Evolutionary conservation across 2,113 vertebrate species (phyloP).

Genomic region (Apaloderma vittatum): DNA sequence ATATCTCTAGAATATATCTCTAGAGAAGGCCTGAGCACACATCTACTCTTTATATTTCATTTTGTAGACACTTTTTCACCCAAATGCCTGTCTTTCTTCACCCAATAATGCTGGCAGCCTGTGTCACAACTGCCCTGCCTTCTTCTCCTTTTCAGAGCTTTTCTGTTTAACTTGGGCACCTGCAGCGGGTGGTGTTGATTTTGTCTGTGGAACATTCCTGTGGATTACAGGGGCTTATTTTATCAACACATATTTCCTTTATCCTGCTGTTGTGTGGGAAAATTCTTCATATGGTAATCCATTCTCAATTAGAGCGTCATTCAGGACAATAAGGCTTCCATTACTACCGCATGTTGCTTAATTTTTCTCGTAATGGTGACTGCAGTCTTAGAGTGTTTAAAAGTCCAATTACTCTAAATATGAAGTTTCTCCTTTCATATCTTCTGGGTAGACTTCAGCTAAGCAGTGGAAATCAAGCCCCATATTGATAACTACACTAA

Average conservation of each 20-base stretch:
- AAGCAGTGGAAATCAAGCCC: neutral
- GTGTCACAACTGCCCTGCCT: neutral
- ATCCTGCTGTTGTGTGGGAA: neutral
- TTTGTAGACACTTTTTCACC: neutral
- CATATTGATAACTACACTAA: neutral
- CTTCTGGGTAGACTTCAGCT: neutral
- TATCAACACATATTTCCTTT: neutral
- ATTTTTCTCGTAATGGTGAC: neutral
- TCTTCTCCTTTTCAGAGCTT: neutral
- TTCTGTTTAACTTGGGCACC: neutral
- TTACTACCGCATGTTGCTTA: neutral
- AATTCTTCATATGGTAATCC: neutral
- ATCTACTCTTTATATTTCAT: neutral
- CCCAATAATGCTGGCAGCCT: neutral
- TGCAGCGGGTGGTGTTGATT: neutral
- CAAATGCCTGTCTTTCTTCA: neutral
- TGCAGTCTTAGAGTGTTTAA: neutral
- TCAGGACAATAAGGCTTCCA: neutral
- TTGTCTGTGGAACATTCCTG: neutral
- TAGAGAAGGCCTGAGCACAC: neutral
- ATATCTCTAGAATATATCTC: neutral
- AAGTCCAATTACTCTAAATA: neutral
- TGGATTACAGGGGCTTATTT: neutral
- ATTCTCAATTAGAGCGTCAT: neutral
- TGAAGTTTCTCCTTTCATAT: neutral